Base-by-base conservation (phyloP, 2,113 vertebrate genomes). In the Ochotona curzoniae region DNA sequence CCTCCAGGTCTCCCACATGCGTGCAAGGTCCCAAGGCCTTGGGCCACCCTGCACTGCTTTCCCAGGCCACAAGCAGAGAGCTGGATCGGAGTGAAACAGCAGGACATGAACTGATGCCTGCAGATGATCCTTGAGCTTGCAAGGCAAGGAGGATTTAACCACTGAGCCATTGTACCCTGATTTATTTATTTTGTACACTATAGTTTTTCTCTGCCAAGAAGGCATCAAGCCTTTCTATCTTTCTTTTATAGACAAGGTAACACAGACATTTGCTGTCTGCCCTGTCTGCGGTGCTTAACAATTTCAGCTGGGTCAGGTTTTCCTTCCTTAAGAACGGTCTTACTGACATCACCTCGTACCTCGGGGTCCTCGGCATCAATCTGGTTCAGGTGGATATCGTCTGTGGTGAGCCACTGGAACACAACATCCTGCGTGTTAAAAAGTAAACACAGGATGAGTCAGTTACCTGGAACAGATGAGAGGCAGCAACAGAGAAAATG, bases 381-480 rank as follows among this genome's bases (percentile, higher is more conserved):
- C 96, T 99, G 99, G 96, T 99, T 99, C 92, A 99, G 98, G 76
- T 98, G 98, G 93, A 99, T 98, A 70, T 98, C 99, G 69, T 98
- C 98, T 25, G 99, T 98, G 90, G 99, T 99, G 20, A 99, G 99
- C 99, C 99, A 99, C 94, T 99, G 99, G 96, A 99, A 99, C 95
- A 99, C 98, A 76, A 99, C 98, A 93, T 99, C 99, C 99, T 99
- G 94, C 32, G 96, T 98, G 2, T 0, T 1, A 93, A 93, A 92
- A 71, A 76, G 64, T 6, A 80, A 85, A 15, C 44, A 90, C 4
- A 69, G 30, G 74, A 70, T 93, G 57, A 96, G 28, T 74, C 3
- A 67, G 47, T 69, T 86, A 79, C 47, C 2, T 90, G n/a, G 93
- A 49, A 86, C 83, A 69, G 11, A 25, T 57, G 18, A 90, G 74